These are phyloP conservation scores for Rhinopomastus cyanomelas DNA, from an alignment of 2,113 vertebrate species.

Conservation along the genomic window DNA sequence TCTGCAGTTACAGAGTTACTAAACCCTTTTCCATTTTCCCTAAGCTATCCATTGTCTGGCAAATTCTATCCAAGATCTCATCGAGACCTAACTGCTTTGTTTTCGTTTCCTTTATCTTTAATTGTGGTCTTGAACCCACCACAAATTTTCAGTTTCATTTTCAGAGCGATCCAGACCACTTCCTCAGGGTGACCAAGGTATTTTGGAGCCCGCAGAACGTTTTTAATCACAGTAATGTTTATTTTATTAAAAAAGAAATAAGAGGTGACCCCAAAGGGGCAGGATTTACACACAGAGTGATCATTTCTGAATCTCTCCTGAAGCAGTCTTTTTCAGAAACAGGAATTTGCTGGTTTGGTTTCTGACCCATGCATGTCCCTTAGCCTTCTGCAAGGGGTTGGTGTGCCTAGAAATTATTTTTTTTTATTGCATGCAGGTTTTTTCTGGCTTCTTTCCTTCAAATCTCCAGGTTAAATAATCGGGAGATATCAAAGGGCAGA, in stretches of 20 bases:
- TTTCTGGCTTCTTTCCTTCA: background rate
- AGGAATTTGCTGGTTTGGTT: background rate
- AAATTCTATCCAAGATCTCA: too few relatives aligned
- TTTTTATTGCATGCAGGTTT: constrained; percentile 34
- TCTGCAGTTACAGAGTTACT: too few relatives aligned
- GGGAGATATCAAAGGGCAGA: constrained; percentile 9
- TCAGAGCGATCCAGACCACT: background rate
- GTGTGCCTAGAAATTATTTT: constrained; percentile 8
- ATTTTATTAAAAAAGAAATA: constrained; percentile 67
- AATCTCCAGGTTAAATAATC: constrained; percentile 31
- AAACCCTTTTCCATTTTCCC: too few relatives aligned
- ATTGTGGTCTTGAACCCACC: too few relatives aligned
- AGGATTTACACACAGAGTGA: background rate
- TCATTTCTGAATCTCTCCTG: constrained; percentile 23
- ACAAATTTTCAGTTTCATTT: constrained; percentile 20
- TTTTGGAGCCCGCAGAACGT: background rate
- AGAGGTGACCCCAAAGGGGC: constrained; percentile 14
- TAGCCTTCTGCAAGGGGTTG: background rate
- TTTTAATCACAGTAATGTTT: constrained; percentile 19
- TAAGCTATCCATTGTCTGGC: too few relatives aligned
- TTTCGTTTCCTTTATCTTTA: too few relatives aligned
- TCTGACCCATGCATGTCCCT: background rate
- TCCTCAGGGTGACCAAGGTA: background rate
- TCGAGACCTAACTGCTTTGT: too few relatives aligned
- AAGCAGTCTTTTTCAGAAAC: background rate